Conservation (phyloP, 2,797 vertebrate genomes). For the Sebastes cheni region DNA sequence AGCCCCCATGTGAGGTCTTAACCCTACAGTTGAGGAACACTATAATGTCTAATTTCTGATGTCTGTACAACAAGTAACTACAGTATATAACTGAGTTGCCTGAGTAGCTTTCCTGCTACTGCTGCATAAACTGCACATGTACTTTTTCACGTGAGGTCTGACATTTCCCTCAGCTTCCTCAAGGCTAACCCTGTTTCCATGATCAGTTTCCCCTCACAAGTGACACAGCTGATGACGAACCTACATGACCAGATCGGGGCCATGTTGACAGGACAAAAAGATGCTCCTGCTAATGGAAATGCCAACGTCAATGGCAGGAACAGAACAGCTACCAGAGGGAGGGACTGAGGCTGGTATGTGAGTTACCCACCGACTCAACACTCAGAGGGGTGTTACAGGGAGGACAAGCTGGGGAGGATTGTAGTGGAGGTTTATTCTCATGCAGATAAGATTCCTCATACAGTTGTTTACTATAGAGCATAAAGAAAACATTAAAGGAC, state of each 20-base stretch:
- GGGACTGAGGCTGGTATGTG: neutral
- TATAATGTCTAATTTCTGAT: neutral
- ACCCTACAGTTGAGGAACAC: neutral
- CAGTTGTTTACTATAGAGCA: neutral
- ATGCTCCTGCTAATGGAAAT: slow-evolving; percentile 54
- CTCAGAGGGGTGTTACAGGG: neutral
- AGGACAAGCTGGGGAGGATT: neutral
- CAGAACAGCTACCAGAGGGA: slow-evolving; percentile 1
- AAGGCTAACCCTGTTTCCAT: neutral
- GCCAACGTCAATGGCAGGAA: slow-evolving; percentile 27
- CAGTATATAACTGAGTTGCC: neutral
- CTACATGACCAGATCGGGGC: neutral
- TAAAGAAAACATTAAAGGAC: neutral
- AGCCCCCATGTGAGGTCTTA: neutral
- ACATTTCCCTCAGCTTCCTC: neutral
- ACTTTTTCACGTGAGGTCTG: neutral
- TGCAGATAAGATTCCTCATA: neutral
- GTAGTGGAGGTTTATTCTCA: neutral
- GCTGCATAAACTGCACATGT: neutral
- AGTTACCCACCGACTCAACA: neutral
- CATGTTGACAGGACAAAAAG: slow-evolving; percentile 44
- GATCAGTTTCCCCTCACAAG: neutral
- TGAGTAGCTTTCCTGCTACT: neutral
- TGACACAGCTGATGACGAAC: neutral
- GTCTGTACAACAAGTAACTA: neutral